Base-by-base conservation (phyloP, 2,797 vertebrate species). In the Aselliscus stoliczkanus region DNA sequence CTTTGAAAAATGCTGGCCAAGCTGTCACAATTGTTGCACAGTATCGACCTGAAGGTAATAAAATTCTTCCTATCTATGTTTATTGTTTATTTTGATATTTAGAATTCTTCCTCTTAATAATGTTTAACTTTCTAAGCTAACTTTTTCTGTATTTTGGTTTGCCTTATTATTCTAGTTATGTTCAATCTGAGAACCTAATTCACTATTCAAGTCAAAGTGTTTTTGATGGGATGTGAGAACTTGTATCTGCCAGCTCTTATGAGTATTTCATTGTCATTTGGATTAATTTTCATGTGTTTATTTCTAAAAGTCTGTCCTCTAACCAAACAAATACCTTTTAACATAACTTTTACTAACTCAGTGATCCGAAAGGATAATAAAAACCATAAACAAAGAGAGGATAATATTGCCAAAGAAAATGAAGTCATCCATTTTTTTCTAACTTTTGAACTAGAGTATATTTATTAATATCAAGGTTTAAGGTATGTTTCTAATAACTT, bases 1-100 rank as follows among this genome's bases (percentile, higher is more conserved):
- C 99, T n/a, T 98, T 99, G 97, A 99, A 99, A 98, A 99, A 99
- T 0, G 99, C 99, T 4, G 99, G 99, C 39, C 99, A 99, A 92
- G 99, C 99, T 0, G 99, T 99, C 96, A 99, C 99, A 52, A 99
- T 99, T 72, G 98, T 99, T 86, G 99, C 99, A 87, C 99, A 99
- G 90, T 99, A 99, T 98, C 99, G 99, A 93, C 99, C 99, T 9
- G 99, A 99, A 98, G 99, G 99, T 99, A 99, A 99, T 98, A 97
- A 88, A 90, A n/a, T 95, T 76, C 44, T 93, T 93, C 2, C 4
- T 93, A 3, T 95, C 54, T 90, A 0, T 96, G 7, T 18, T 79
- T 89, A 67, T 75, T 95, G 17, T 15, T 94, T 80, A 37, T 44
- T 94, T 90, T 42, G 18, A 25, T 90, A 85, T 80, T 92, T 84